A percentile compares a stretch with the other conserved stretches of the same genome.
Evolutionary conservation across 2,113 vertebrate species (phyloP).

Genomic region (Alligator mississippiensis): DNA sequence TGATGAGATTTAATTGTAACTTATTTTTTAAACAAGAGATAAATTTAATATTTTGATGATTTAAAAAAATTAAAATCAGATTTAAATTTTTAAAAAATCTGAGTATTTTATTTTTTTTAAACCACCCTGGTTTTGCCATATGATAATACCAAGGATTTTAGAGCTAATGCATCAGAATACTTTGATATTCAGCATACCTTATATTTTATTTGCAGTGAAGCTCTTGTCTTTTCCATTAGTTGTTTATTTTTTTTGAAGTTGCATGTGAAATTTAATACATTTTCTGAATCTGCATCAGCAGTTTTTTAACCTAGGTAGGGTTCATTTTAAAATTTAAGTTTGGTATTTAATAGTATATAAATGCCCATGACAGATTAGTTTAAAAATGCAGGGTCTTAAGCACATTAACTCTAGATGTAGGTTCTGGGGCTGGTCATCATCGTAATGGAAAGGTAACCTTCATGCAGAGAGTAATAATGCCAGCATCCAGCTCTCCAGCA

Average conservation of each 20-base stretch:
- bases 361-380: no score
- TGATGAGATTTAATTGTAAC: no score
- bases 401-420: not conserved
- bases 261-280: not conserved
- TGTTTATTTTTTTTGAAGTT: not conserved
- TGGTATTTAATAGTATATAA: not conserved
- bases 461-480: not conserved
- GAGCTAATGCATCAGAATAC: not conserved
- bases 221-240: not conserved
- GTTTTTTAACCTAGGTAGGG: not conserved
- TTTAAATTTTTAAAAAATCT: no score
- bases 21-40: no score
- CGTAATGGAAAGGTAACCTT: not conserved
- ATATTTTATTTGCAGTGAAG: not conserved
- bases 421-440: rapidly evolving
- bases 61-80: no score
- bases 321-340: not conserved
- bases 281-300: not conserved
- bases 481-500: not conserved
- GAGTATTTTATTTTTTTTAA: no score
- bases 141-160: not conserved
- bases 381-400: not conserved
- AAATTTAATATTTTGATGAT: no score
- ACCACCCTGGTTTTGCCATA: not conserved
- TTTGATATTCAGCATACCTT: not conserved